phyloP scores from a whole-genome alignment of 2,113 vertebrate species.

The Irena cyanogastra region DNA sequence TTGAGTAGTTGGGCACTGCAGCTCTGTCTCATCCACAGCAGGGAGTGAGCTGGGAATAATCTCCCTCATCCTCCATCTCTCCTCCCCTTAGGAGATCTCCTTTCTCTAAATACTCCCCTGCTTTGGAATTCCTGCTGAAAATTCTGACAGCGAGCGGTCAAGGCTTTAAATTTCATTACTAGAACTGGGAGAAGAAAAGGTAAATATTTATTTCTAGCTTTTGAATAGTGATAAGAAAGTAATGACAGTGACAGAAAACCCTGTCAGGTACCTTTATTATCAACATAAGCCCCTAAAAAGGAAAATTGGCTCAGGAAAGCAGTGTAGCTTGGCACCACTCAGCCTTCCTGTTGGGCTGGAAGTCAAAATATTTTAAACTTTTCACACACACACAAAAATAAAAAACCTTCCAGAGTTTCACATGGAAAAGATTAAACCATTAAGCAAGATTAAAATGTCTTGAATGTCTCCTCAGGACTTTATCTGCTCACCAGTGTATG shows the following conservation, averaged over 20 bases:
- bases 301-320: neutral
- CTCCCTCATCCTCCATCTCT: neutral
- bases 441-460: slow-evolving; percentile 44
- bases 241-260: neutral
- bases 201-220: slow-evolving; percentile 41
- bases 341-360: neutral
- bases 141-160: neutral
- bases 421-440: slow-evolving; percentile 5
- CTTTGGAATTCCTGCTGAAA: neutral
- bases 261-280: neutral
- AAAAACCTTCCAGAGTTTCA: neutral
- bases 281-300: neutral
- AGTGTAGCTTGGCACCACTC: neutral
- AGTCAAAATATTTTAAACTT: neutral
- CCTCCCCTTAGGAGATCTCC: neutral
- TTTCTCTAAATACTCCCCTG: neutral
- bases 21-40: neutral
- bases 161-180: slow-evolving; percentile 1
- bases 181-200: neutral
- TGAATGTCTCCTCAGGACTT: slow-evolving; percentile 6
- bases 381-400: neutral
- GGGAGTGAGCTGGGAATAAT: neutral
- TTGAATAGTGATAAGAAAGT: neutral
- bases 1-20: neutral
- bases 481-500: neutral